Evolutionary conservation across 2,888 invertebrate genomes (phyloP), one percentile per base, ranked within the genome.

Genomic region (Dorcus hopei): DNA sequence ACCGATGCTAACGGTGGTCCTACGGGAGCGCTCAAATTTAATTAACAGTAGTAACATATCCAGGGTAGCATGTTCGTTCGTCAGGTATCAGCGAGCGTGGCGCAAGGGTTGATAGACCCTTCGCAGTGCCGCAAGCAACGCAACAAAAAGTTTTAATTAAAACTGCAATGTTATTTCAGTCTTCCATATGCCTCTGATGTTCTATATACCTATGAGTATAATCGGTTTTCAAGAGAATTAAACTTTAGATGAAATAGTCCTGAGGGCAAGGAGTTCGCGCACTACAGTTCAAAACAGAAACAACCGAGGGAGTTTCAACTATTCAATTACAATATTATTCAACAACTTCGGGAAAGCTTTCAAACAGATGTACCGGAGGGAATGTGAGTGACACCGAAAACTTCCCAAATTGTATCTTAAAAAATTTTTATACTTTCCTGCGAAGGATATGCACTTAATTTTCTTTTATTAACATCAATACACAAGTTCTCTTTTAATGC

Each of bases 1-100:
- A 52, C 33, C 52, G n/a, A 52, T 52, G 53, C 41, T 50, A 59
- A 59, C 48, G 58, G 58, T 49, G 41, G 23, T 57, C 67, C 65
- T 64, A 38, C 23, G 67, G 64, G 66, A 54, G 52, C 51, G 65
- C 61, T 68, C 61, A 61, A 67, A 68, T 68, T 68, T 68, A 68
- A 68, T 68, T 68, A 68, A 68, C 67, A 67, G 63, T 65, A 54
- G 63, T 63, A 67, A 67, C 65, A 65, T 63, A 65, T 65, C 55
- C 62, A 58, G 62, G 54, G 49, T 59, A 52, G 45, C 56, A 54
- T 54, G 59, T 62, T 19, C 45, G 61, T 61, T 61, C 56, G 63
- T 64, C 59, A 65, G 63, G 62, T 62, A 64, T 63, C 61, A 61
- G n/a, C 19, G 9, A 8, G 45, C 45, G 14, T 45, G 2, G 9